A percentile compares a stretch with the other conserved stretches of the same genome.
Conservation (phyloP, 2,888 invertebrate genomes). For the Deilephila porcellus region DNA sequence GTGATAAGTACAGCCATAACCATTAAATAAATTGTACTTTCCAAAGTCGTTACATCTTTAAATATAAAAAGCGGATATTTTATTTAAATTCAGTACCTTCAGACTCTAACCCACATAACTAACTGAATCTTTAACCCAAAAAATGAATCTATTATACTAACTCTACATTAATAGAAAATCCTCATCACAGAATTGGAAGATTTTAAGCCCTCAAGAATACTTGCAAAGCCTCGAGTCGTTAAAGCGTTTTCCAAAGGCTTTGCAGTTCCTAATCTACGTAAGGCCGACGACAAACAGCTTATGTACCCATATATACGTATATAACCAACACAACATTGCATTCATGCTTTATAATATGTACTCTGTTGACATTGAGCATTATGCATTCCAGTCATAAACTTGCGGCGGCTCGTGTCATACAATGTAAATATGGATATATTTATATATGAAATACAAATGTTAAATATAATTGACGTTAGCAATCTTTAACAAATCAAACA, state of each 20-base stretch:
- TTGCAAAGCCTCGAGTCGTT: conserved; percentile 15
- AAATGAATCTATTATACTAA: background rate
- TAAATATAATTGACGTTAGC: too few relatives aligned
- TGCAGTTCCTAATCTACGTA: conserved; percentile 33
- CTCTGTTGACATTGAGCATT: conserved; percentile 58
- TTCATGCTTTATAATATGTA: conserved; percentile 65
- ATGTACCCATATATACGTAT: conserved; percentile 49
- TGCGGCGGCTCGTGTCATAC: background rate
- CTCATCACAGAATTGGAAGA: background rate
- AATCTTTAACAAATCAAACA: background rate
- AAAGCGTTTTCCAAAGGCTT: conserved; percentile 40
- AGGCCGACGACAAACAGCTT: conserved; percentile 36
- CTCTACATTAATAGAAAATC: conserved; percentile 10
- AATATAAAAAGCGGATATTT: background rate
- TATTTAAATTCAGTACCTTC: conserved; percentile 12
- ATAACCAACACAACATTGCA: conserved; percentile 72
- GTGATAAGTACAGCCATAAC: conserved; percentile 1
- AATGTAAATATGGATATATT: background rate
- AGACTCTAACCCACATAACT: background rate
- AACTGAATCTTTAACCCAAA: background rate
- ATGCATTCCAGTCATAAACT: background rate
- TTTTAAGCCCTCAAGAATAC: conserved; percentile 12
- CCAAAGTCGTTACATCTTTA: background rate
- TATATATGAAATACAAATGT: background rate
- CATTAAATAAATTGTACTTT: background rate